A percentile compares a stretch with the other conserved stretches of the same genome.
Conservation (phyloP, 1,140 invertebrate genomes). For the Leptinotarsa texana region DNA sequence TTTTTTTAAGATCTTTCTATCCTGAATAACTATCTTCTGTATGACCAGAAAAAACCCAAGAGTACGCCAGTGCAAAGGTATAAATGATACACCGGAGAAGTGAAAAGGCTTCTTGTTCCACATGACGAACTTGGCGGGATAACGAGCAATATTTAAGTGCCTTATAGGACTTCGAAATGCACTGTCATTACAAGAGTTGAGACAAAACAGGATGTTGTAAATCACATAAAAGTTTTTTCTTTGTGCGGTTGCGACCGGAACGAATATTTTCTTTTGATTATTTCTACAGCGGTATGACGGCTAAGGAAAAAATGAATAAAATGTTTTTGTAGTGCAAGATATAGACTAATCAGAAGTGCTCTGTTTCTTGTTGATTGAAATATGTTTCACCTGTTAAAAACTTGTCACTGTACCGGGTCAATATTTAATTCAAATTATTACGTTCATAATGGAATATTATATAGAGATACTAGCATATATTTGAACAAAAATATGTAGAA, state of each 20-base stretch:
- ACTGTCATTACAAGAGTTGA: conserved; percentile 1
- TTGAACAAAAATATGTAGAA: too few relatives aligned
- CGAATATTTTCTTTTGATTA: not conserved
- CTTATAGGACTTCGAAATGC: conserved; percentile 3
- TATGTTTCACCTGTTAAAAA: too few relatives aligned
- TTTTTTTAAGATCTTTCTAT: too few relatives aligned
- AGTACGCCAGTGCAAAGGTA: not conserved
- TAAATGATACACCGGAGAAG: not conserved
- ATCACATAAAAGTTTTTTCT: not conserved
- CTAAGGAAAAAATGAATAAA: not conserved
- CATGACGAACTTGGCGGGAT: not conserved
- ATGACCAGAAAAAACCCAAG: too few relatives aligned
- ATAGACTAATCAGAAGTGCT: too few relatives aligned
- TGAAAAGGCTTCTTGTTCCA: conserved; percentile 5
- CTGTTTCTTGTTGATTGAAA: too few relatives aligned
- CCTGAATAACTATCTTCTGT: too few relatives aligned
- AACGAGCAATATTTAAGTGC: conserved; percentile 4
- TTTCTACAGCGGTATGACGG: not conserved
- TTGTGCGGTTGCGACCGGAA: conserved; percentile 1
- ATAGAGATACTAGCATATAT: too few relatives aligned
- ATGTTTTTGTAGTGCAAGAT: too few relatives aligned
- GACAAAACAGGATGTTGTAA: conserved; percentile 8
- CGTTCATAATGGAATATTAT: too few relatives aligned
- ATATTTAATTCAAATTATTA: too few relatives aligned
- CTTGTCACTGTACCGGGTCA: too few relatives aligned